Evolutionary conservation across 2,113 vertebrate species (phyloP), one percentile per base, ranked within the genome.

Genomic region (Probosciger aterrimus): DNA sequence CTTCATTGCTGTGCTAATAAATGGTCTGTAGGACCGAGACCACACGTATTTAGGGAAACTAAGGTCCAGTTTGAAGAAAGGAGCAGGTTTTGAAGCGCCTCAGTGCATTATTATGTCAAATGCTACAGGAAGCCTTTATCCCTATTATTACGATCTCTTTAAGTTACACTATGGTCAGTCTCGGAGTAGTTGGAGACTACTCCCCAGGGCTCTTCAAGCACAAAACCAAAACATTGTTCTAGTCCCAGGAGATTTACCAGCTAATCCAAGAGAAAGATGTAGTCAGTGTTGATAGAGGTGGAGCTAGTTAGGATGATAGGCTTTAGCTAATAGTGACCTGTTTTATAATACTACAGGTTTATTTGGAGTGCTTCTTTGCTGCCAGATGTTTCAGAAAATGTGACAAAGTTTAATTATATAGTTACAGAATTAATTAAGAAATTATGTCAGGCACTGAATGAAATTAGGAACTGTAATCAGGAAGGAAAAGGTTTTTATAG

Each of bases 381-480:
- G 55, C 44, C 80, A 92, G 86, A 68, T 90, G 76, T 71, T 92
- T 77, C 59, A 83, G 71, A 88, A 93, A 95, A 90, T 81, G 46
- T 63, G 35, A 16, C 64, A 57, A 75, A 94, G 47, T 86, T 90
- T 81, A 90, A 88, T 94, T 71, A 84, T 43, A 64, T 64, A 74
- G 39, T 93, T 90, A 73, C 22, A 68, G 53, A 59, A 33, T 67
- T 95, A 71, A 96, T 96, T 71, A 92, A 83, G 35, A 93, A 90
- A 95, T 94, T 80, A 57, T 27, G 94, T 70, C 18, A 94, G 53
- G 5, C 70, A 79, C 9, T 55, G 63, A 67, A 57, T 83, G 55
- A 93, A 90, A 95, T 96, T 83, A 86, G 47, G 27, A 63, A 30
- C 30, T 67, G 67, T 67, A 90, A 94, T 93, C 73, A 96, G 76